A percentile compares a stretch with the other conserved stretches of the same genome.
Conservation (phyloP, 2,113 vertebrate genomes). For the Otis tarda region DNA sequence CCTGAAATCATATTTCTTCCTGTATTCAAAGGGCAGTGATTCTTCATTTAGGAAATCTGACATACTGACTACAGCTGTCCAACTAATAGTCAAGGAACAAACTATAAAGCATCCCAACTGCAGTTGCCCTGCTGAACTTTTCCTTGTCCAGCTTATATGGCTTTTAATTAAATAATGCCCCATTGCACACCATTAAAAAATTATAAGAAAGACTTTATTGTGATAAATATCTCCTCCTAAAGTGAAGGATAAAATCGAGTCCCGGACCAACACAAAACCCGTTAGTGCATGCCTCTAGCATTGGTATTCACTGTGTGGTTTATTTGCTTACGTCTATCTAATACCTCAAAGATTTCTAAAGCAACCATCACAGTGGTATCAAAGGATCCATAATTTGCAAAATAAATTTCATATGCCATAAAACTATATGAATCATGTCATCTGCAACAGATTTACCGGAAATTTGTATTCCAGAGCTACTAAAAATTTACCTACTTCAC, state of each 20-base stretch:
- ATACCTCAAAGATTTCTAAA: neutral
- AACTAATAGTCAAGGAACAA: slow-evolving; percentile 52
- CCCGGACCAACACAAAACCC: neutral
- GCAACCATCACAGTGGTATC: neutral
- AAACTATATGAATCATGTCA: slow-evolving; percentile 27
- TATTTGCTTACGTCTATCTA: neutral
- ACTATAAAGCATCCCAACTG: neutral
- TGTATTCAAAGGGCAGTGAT: neutral
- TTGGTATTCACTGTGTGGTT: neutral
- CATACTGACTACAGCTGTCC: neutral
- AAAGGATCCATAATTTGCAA: slow-evolving; percentile 28
- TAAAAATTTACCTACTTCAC: slow-evolving; percentile 38
- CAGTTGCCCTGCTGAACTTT: neutral
- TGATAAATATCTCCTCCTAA: neutral
- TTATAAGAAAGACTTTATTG: neutral
- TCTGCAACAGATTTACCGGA: neutral
- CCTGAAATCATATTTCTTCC: slow-evolving; percentile 3
- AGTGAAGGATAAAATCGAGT: neutral
- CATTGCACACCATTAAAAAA: slow-evolving; percentile 46
- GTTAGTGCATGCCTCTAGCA: neutral
- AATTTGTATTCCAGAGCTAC: neutral
- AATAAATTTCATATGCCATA: neutral
- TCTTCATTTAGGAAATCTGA: slow-evolving; percentile 37
- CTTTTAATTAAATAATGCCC: slow-evolving; percentile 67
- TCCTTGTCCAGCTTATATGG: slow-evolving; percentile 18